Percentiles rank a stretch among this genome's conserved stretches.
phyloP scores from a whole-genome alignment of 1,140 invertebrate species.

The Neelides sp. region DNA sequence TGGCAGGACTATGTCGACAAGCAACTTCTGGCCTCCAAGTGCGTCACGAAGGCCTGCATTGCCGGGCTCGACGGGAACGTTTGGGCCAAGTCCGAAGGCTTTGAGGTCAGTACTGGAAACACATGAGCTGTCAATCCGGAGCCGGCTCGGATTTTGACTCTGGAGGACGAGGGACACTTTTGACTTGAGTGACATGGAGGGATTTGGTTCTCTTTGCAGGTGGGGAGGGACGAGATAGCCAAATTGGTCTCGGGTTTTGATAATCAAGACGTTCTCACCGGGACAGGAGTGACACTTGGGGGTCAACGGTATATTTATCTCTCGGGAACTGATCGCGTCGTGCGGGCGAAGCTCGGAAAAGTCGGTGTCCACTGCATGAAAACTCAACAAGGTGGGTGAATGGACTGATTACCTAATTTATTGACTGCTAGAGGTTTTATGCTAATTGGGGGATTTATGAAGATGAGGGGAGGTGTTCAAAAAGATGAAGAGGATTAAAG shows the following conservation, averaged over 20 bases:
- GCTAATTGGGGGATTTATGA: no score
- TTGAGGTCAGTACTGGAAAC: constrained; percentile 64
- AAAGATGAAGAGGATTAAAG: no score
- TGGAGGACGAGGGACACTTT: no score
- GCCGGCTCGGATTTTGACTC: no score
- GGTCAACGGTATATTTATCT: constrained; percentile 83
- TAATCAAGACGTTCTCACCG: constrained; percentile 68
- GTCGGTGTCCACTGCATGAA: constrained; percentile 87
- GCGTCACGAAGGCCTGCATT: constrained; percentile 84
- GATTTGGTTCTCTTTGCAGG: constrained; percentile 57
- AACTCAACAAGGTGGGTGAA: constrained; percentile 63
- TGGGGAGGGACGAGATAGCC: constrained; percentile 73
- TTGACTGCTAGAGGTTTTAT: no score
- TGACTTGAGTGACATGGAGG: no score
- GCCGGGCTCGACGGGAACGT: constrained; percentile 86
- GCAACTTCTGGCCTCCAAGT: constrained; percentile 82
- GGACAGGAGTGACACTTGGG: constrained; percentile 72
- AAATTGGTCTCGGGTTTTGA: constrained; percentile 76
- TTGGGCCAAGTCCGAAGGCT: constrained; percentile 85
- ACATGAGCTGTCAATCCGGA: no score
- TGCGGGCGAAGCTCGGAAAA: constrained; percentile 79
- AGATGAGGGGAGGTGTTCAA: no score
- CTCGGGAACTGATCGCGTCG: constrained; percentile 76
- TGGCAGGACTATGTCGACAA: constrained; percentile 98
- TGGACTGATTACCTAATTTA: not conserved